These are phyloP conservation scores for Gastracanthus pulcherrimus DNA, from an alignment of 2,888 invertebrate species.

Conservation along the genomic window DNA sequence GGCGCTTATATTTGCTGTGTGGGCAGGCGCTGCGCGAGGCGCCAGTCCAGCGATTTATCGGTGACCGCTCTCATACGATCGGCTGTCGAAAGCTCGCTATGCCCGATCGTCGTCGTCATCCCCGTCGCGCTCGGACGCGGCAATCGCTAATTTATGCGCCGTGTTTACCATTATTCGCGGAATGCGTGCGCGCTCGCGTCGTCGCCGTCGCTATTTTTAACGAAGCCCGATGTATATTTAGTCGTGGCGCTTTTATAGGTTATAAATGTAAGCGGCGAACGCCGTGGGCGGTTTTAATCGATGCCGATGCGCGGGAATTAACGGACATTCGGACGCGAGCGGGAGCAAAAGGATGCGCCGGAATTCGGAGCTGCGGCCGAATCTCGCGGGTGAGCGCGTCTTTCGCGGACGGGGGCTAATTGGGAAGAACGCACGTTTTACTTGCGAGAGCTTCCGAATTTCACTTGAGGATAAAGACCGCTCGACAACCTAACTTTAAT, in stretches of 20 bases:
- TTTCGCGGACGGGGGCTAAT: too few relatives aligned
- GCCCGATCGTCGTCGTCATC: background rate
- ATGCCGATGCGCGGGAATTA: background rate
- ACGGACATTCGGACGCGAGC: background rate
- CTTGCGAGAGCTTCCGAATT: too few relatives aligned
- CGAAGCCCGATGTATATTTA: background rate
- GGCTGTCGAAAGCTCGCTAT: background rate
- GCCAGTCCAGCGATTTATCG: slow-evolving; percentile 1
- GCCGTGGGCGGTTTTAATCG: background rate
- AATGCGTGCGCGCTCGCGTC: background rate
- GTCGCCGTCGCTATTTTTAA: background rate
- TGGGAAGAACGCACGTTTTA: too few relatives aligned
- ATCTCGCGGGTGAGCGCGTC: background rate
- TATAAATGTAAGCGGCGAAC: background rate
- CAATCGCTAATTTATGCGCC: background rate
- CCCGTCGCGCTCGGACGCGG: background rate
- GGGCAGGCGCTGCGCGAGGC: background rate
- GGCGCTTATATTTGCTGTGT: background rate
- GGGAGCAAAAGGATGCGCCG: slow-evolving; percentile 1
- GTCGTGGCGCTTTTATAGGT: background rate
- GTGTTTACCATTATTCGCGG: slow-evolving; percentile 2
- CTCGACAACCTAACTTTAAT: too few relatives aligned
- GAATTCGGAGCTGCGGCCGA: background rate
- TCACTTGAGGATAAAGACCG: too few relatives aligned
- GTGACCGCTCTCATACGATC: background rate